Percentiles rank a stretch among this genome's conserved stretches.
These are phyloP conservation scores for Arvicanthis niloticus DNA, from an alignment of 2,113 vertebrate genomes.

Conservation along the genomic window DNA sequence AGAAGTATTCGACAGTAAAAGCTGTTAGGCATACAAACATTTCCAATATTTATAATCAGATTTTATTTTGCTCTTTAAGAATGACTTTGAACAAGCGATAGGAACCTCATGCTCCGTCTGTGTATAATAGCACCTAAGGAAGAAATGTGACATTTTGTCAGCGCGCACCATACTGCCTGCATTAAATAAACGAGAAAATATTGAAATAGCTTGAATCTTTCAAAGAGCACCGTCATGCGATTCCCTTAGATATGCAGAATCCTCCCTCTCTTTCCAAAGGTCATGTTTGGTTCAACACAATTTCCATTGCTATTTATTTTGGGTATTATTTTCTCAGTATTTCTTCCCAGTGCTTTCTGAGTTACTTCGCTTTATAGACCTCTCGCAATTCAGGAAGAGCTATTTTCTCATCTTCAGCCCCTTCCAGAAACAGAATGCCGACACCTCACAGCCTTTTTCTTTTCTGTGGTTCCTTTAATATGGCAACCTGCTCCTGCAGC, in stretches of 20 bases:
- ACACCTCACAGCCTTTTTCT: not conserved
- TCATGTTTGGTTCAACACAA: conserved; percentile 43
- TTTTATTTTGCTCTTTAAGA: conserved; percentile 61
- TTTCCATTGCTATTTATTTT: conserved; percentile 64
- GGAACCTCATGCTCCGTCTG: conserved; percentile 21
- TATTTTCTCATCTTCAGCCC: conserved; percentile 43
- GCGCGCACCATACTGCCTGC: not conserved
- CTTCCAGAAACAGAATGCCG: conserved; percentile 54
- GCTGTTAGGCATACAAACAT: conserved; percentile 16
- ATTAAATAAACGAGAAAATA: conserved; percentile 58
- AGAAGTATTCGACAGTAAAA: conserved; percentile 33
- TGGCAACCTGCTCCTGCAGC: not conserved
- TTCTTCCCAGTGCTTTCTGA: conserved; percentile 2
- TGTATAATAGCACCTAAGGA: conserved; percentile 23
- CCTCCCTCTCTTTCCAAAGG: conserved; percentile 51
- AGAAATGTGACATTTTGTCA: conserved; percentile 64
- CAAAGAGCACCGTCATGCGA: conserved; percentile 7
- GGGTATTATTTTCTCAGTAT: conserved; percentile 51
- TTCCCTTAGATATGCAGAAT: conserved; percentile 54
- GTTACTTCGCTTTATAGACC: conserved; percentile 27
- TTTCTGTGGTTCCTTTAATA: not conserved
- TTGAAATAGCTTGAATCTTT: conserved; percentile 70
- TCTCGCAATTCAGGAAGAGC: not conserved
- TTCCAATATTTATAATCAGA: conserved; percentile 34
- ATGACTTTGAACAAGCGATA: conserved; percentile 49